These are phyloP conservation scores for Thryonomys swinderianus DNA, from an alignment of 2,113 vertebrate species.

Conservation along the genomic window DNA sequence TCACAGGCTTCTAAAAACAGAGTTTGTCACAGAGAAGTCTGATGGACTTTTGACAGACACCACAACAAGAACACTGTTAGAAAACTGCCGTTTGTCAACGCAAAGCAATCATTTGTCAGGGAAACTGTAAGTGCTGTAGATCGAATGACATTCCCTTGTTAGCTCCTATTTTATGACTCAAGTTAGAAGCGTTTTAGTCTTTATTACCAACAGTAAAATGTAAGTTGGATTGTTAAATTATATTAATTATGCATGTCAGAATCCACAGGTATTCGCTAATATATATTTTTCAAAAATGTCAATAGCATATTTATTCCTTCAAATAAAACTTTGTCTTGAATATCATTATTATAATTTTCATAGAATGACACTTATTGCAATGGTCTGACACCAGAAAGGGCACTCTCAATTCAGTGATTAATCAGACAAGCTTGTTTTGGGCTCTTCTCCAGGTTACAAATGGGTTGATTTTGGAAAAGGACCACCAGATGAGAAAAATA, in stretches of 20 bases:
- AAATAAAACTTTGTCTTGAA: neutral
- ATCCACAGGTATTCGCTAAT: neutral
- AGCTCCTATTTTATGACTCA: neutral
- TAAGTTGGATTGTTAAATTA: constrained; percentile 11
- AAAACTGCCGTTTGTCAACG: constrained; percentile 54
- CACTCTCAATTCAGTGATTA: neutral
- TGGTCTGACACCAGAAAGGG: neutral
- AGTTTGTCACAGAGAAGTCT: constrained; percentile 67
- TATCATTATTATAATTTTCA: neutral
- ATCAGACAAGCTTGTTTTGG: neutral
- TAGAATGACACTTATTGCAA: neutral
- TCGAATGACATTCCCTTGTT: neutral
- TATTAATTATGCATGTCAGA: constrained; percentile 9
- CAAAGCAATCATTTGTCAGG: constrained; percentile 55
- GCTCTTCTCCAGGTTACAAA: neutral
- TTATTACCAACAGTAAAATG: neutral
- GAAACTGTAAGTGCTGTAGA: neutral
- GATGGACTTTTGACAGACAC: constrained; percentile 57
- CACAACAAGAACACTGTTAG: neutral
- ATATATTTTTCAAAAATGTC: neutral
- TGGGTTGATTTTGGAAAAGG: neutral
- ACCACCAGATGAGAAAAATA: neutral
- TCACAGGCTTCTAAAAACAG: constrained; percentile 52
- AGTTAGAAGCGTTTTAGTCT: constrained; percentile 43
- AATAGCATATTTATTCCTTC: neutral